Percentiles rank a stretch among this genome's conserved stretches.
phyloP scores from a whole-genome alignment of 2,888 invertebrate species.

The Macrophya annulata region DNA sequence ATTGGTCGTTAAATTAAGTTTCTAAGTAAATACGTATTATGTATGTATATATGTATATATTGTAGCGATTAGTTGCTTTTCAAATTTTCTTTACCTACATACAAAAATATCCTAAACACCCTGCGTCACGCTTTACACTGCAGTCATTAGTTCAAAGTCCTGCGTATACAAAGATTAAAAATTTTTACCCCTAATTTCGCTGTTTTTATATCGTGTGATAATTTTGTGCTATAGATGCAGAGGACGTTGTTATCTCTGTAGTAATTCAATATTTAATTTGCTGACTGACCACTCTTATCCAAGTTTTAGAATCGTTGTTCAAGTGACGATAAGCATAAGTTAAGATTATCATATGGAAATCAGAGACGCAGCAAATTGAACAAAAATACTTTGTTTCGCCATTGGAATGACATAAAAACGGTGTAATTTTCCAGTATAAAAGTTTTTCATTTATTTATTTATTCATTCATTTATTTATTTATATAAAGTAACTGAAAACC shows the following conservation, averaged over 20 bases:
- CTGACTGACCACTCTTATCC: neutral
- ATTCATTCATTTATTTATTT: neutral
- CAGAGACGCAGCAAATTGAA: neutral
- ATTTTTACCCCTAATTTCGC: neutral
- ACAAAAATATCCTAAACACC: no score
- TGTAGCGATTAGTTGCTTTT: neutral
- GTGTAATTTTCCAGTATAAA: neutral
- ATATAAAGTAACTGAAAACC: neutral
- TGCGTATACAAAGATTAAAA: neutral
- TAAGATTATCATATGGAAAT: no score
- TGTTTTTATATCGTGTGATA: neutral
- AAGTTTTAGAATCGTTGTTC: neutral
- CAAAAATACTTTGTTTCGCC: neutral
- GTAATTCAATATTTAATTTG: neutral
- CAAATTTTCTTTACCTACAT: neutral
- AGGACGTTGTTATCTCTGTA: neutral
- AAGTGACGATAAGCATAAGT: neutral
- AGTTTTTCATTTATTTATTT: neutral
- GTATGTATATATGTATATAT: neutral
- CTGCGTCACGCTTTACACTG: neutral
- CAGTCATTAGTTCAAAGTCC: neutral
- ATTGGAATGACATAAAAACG: neutral
- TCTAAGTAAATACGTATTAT: neutral
- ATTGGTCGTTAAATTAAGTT: slow-evolving; percentile 44
- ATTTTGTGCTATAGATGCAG: neutral